Base-by-base conservation (phyloP, 2,113 vertebrate species). In the Pelvicachromis taeniatus region DNA sequence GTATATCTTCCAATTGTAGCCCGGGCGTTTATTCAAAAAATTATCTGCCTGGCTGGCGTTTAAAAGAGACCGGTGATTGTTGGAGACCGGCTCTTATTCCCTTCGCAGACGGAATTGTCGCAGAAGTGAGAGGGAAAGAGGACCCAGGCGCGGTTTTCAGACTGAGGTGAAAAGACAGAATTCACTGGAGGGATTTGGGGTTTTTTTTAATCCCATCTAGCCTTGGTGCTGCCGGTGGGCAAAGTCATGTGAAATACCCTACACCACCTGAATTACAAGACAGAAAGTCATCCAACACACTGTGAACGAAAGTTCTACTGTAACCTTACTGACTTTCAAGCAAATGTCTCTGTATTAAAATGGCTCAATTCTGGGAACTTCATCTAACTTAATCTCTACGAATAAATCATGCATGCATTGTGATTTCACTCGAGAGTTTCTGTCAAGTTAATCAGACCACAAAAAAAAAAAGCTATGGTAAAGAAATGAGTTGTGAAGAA, bases 371-470 rank as follows among this genome's bases (percentile, higher is more conserved):
- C 73, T 55, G 63, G 35, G 31, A 81, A 82, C 33, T 26, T 82
- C 53, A 70, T 81, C 59, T 23, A 45, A 73, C 35, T 55, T 56
- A 84, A 90, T 85, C 31, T 63, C 55, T 53, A 23, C 61, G 59
- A 86, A 29, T 80, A n/a, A 84, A 2, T 26, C 2, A 16, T 29
- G 17, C 4, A 31, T 29, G 61, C 45, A 61, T 23, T 9, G 19
- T 53, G 81, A 87, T 80, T 65, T 48, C 81, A 55, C 33, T 59
- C 65, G 17, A 91, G 40, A 68, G 84, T 80, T 68, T 80, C 55
- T 23, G 53, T 87, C 84, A 86, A 87, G 85, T 87, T 82, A 83
- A 83, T 79, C 33, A 38, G 9, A 48, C 90, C 82, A 78, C 78
- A 88, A 85, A 48, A n/a, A n/a, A n/a, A n/a, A 50, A 70, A 82